A percentile compares a stretch with the other conserved stretches of the same genome.
Conservation (phyloP, 2,888 invertebrate genomes). For the Agrenia bidenticulata region DNA sequence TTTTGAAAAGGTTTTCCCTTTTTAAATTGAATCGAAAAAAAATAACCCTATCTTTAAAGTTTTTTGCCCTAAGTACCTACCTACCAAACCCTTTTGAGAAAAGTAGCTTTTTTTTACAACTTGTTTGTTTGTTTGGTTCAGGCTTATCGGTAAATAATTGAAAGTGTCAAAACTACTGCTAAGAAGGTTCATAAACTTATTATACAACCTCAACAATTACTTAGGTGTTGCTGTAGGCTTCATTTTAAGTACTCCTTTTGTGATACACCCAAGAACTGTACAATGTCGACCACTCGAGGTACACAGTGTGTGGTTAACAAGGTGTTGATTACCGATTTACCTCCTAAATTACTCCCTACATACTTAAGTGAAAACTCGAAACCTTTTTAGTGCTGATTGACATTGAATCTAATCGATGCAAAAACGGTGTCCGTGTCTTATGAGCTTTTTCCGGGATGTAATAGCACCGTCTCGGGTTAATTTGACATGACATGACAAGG, state of each 20-base stretch:
- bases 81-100: neutral
- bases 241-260: neutral
- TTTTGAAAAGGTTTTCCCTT: no score
- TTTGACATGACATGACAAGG: neutral
- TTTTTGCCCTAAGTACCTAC: neutral
- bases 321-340: no score
- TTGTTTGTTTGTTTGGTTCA: slow-evolving; percentile 6
- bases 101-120: neutral
- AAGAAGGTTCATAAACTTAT: neutral
- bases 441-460: slow-evolving; percentile 14
- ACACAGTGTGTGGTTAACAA: no score
- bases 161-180: neutral
- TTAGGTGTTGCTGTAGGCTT: neutral
- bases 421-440: slow-evolving; percentile 8
- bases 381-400: no score
- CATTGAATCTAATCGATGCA: no score
- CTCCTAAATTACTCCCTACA: neutral
- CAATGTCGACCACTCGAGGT: no score
- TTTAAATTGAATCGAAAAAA: neutral
- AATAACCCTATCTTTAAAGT: neutral
- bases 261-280: no score
- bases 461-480: neutral
- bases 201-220: no score
- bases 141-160: neutral
- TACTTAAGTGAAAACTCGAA: neutral